Evolutionary conservation across 2,113 vertebrate species (phyloP), one percentile per base, ranked within the genome.

Genomic region (Daboia siamensis): DNA sequence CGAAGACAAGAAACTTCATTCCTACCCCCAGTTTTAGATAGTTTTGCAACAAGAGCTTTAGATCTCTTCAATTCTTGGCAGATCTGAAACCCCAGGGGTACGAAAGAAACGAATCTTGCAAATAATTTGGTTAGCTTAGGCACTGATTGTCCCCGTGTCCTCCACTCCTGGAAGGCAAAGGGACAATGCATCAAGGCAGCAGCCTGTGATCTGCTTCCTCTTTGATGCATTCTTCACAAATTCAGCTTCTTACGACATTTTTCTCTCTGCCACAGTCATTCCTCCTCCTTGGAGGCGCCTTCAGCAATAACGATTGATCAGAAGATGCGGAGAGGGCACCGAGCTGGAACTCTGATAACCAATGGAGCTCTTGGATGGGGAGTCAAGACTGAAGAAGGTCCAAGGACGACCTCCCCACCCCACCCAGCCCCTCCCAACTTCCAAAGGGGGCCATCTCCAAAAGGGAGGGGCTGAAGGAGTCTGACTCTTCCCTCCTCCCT

Each of bases 171-270:
- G 46, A 87, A 94, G 92, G 55, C 51, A 29, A 12, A 12, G 21
- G 0, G 59, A 80, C 20, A 90, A 33, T 29, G 0, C 0, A 13
- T 91, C 17, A 91, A 10, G 56, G 1, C 11, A 24, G 55, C 87
- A 24, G 52, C 86, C 7, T 48, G 15, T 56, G 55, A 23, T 24
- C 1, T 0, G 87, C 61, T 0, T 0, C 3, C 90, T 48, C 33
- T 90, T 93, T 93, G 80, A 93, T 87, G 64, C 93, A 17, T 51
- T 93, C 61, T 90, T 29, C 8, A 33, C 87, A 10, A 0, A 91
- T 23, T 20, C 29, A n/a, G 29, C 44, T 59, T 6, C 17, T 23
- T 54, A 1, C 3, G 10, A 20, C 24, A 4, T 39, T 26, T 51
- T 24, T n/a, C 3, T 1, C 39, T 20, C 44, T 52, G 26, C 90